Evolutionary conservation across 2,888 invertebrate species (phyloP), one percentile per base, ranked within the genome.

Genomic region (Monoplex corrugatus): DNA sequence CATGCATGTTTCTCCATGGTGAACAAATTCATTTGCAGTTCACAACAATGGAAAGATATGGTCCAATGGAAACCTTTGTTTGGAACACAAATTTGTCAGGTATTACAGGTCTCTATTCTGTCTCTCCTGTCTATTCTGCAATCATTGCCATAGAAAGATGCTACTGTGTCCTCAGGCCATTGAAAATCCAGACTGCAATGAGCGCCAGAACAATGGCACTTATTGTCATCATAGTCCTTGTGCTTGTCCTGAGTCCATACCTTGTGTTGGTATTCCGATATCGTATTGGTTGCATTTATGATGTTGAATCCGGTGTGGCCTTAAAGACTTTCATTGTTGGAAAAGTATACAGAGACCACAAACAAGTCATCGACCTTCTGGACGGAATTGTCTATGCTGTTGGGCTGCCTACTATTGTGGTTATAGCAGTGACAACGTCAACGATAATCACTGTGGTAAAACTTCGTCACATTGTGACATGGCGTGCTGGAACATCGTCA

Each of bases 101-200:
- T 43, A 40, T 80, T 40, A 8, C 43, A 80, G 5, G 32, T 5
- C 28, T 80, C 23, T 32, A 80, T 43, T 80, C 40, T 28, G 78
- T 80, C 5, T 80, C 78, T 19, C 28, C 23, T 43, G 43, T 80
- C 6, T 28, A 43, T 23, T 80, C 78, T 40, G 78, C 78, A 0
- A 80, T 80, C 78, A 80, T 80, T 43, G 78, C 78, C 1, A 43
- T 28, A 80, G 78, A 80, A 28, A 40, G 78, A 43, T 80, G 78
- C 43, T n/a, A 43, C 5, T 80, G 78, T 32, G 40, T 80, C 43
- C 28, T 28, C 78, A 40, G 43, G 23, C 78, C 78, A 5, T 43
- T 80, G 40, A 80, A 80, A 28, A 43, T 40, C 28, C 78, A 80
- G 10, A 80, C 6, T 23, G 23, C 43, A 23, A 28, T 80, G 6